Base-by-base conservation (phyloP, 2,113 vertebrate species). In the Alligator sinensis region DNA sequence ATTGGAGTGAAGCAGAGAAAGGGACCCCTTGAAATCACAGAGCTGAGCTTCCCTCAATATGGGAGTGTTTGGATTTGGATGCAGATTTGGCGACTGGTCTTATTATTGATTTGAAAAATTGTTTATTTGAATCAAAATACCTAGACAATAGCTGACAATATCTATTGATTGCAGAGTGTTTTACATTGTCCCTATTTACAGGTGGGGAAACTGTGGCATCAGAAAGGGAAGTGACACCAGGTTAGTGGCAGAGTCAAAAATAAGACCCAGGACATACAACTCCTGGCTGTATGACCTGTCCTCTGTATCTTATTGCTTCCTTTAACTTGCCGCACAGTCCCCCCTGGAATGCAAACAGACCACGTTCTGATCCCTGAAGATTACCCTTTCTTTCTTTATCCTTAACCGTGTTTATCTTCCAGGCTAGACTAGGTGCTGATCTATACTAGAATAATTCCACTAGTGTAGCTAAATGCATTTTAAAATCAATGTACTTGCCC, bases 231-330 rank as follows among this genome's bases (percentile, higher is more conserved):
- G n/a, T 21, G 57, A 85, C 62, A 1, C 24, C 0, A 0, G 57
- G 30, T 74, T 78, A 60, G 60, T 62, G 78, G 82, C 34, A 87
- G 80, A 68, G 21, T 55, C 28, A 28, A 57, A 89, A 90, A n/a
- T 76, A 75, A 91, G 74, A 62, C 3, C 77, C 19, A 83, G 63
- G 60, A 62, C n/a, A 66, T 12, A 27, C 19, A 5, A 59, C 28
- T 77, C 55, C 55, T 11, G 21, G 28, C 66, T 21, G 28, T 19
- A 34, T 30, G 21, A 21, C 19, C 58, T 21, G 55, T 22, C 28
- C 28, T 13, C 57, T 59, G 12, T 17, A 55, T 58, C 11, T 4
- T 19, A 30, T 59, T 60, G 6, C 57, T 12, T 59, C 77, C n/a
- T 19, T 60, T 12, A 28, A 22, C 4, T 1, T 34, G n/a, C 19